Conservation (phyloP, 2,888 invertebrate species). For the Drosophila emarginata region DNA sequence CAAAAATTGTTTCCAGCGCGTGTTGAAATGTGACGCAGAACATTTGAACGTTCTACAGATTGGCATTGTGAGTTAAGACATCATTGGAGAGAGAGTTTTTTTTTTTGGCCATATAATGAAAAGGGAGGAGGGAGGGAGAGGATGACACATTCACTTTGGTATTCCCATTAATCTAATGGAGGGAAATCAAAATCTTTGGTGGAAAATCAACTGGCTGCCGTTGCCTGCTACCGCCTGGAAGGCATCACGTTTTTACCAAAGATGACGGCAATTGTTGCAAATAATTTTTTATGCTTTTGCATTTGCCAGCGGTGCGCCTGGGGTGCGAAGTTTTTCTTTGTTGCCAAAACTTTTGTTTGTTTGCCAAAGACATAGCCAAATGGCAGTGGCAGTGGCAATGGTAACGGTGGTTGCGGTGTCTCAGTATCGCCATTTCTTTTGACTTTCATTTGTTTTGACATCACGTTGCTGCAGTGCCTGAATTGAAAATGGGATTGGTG, state of each 20-base stretch:
- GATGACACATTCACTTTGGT: constrained; percentile 33
- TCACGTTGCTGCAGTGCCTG: constrained; percentile 61
- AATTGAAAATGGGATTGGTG: constrained; percentile 9
- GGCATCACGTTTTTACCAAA: constrained; percentile 66
- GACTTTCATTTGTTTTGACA: constrained; percentile 76
- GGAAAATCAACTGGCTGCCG: constrained; percentile 62
- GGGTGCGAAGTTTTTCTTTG: constrained; percentile 66
- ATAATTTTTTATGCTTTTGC: constrained; percentile 70
- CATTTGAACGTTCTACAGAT: neutral
- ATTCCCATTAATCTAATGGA: constrained; percentile 24
- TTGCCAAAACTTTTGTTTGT: constrained; percentile 70
- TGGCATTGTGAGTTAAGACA: constrained; percentile 26
- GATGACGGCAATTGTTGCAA: constrained; percentile 75
- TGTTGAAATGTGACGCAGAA: constrained; percentile 35
- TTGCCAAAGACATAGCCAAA: constrained; percentile 54
- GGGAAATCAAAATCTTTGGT: constrained; percentile 61
- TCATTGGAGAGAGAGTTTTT: constrained; percentile 16
- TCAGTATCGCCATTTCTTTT: constrained; percentile 58
- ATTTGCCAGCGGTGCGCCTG: constrained; percentile 41
- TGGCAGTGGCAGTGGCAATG: constrained; percentile 24
- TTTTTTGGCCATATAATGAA: constrained; percentile 4
- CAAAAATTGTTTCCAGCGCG: neutral
- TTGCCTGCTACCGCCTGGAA: constrained; percentile 17
- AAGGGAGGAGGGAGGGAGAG: constrained; percentile 7
- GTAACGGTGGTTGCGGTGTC: constrained; percentile 16